phyloP scores from a whole-genome alignment of 2,797 vertebrate species.

The Odontamblyopus rebecca region DNA sequence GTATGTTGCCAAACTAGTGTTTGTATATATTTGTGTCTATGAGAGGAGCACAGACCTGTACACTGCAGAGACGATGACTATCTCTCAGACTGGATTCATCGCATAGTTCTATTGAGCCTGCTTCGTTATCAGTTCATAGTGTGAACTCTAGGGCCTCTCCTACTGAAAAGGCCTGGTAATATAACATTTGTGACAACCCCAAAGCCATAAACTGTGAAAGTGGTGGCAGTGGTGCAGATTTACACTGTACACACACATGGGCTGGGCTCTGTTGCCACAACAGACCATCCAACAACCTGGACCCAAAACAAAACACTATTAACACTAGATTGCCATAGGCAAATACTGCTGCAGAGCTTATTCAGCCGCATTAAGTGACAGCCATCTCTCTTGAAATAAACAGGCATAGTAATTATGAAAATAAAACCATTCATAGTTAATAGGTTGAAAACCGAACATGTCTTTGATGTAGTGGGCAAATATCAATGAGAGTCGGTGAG shows the following conservation, averaged over 20 bases:
- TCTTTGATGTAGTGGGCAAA: slow-evolving; percentile 36
- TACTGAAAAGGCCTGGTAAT: background rate
- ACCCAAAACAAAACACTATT: slow-evolving; percentile 46
- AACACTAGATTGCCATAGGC: slow-evolving; percentile 35
- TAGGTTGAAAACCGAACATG: slow-evolving; percentile 36
- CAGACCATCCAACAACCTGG: slow-evolving; percentile 55
- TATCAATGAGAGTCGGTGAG: slow-evolving; percentile 16
- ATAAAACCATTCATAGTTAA: slow-evolving; percentile 37
- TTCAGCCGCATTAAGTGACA: slow-evolving; percentile 12
- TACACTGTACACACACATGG: slow-evolving; percentile 66
- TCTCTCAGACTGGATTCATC: slow-evolving; percentile 14
- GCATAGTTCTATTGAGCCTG: slow-evolving; percentile 36
- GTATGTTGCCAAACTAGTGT: slow-evolving; percentile 68
- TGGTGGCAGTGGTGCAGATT: slow-evolving; percentile 42
- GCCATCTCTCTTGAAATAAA: slow-evolving; percentile 39
- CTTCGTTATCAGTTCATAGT: background rate
- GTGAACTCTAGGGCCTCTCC: background rate
- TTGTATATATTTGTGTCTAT: slow-evolving; percentile 38
- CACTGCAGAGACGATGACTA: slow-evolving; percentile 31
- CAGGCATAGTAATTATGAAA: slow-evolving; percentile 28
- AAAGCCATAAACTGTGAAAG: slow-evolving; percentile 1
- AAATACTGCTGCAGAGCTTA: slow-evolving; percentile 41
- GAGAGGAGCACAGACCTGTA: slow-evolving; percentile 20
- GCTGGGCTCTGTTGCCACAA: slow-evolving; percentile 63
- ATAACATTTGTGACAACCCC: slow-evolving; percentile 7